These are phyloP conservation scores for Aphaenogaster rudis DNA, from an alignment of 1,140 invertebrate genomes.

Conservation along the genomic window DNA sequence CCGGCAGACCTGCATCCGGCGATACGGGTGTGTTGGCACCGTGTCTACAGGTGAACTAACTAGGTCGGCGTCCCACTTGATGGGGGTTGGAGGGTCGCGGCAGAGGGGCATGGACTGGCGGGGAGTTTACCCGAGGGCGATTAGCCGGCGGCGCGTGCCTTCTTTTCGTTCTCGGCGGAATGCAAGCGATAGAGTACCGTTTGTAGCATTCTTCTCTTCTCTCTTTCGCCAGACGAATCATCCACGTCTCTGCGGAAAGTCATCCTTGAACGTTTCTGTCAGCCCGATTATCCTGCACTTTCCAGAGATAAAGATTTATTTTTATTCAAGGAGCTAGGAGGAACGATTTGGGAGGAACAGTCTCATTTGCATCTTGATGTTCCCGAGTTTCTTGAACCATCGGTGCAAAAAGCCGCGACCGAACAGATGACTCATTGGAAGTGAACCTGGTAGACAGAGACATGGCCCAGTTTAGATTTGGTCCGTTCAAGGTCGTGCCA, in stretches of 20 bases:
- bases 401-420: constrained; percentile 17
- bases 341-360: neutral
- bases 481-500: constrained; percentile 79
- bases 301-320: neutral
- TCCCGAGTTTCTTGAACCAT: constrained; percentile 31
- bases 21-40: constrained; percentile 63
- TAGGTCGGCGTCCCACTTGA: constrained; percentile 78
- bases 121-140: constrained; percentile 73
- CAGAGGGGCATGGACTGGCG: constrained; percentile 48
- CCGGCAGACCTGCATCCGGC: constrained; percentile 63
- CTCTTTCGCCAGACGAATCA: neutral
- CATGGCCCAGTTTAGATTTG: constrained; percentile 82
- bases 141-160: constrained; percentile 32
- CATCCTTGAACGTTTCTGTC: neutral
- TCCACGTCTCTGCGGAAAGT: neutral
- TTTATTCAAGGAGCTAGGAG: too few species aligned
- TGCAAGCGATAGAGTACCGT: neutral
- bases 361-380: neutral
- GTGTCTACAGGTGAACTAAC: constrained; percentile 77
- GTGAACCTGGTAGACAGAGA: constrained; percentile 78
- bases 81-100: constrained; percentile 31
- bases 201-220: neutral
- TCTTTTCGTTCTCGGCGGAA: neutral
- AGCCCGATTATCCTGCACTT: neutral
- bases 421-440: constrained; percentile 71